Conservation (phyloP, 1,140 invertebrate genomes). For the Elymnias hypermnestra region DNA sequence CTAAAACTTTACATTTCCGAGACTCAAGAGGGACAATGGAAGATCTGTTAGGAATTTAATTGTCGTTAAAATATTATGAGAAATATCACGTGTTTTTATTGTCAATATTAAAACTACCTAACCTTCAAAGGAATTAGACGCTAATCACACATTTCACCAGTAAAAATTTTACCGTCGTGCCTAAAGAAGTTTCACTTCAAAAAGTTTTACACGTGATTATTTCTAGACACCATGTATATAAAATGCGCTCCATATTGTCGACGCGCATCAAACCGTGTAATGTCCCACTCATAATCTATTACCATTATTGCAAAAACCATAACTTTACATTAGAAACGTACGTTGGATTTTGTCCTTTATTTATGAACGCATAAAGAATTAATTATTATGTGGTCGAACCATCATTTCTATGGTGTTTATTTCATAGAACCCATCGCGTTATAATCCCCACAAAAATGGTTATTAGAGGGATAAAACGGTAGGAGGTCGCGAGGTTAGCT, state of each 20-base stretch:
- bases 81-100: too few relatives aligned
- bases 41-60: too few relatives aligned
- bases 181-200: too few relatives aligned
- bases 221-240: constrained; percentile 18
- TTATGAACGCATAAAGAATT: background rate
- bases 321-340: background rate
- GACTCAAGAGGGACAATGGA: too few relatives aligned
- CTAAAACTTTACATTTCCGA: too few relatives aligned
- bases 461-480: constrained; percentile 21
- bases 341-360: background rate
- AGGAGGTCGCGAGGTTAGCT: constrained; percentile 20
- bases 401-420: background rate
- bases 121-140: too few relatives aligned
- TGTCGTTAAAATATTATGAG: too few relatives aligned
- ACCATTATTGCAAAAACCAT: constrained; percentile 22
- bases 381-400: too few relatives aligned
- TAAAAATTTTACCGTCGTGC: too few relatives aligned
- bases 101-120: too few relatives aligned
- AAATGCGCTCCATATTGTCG: constrained; percentile 38
- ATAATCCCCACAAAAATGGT: constrained; percentile 15
- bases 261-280: constrained; percentile 45
- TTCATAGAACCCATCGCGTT: background rate
- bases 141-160: too few relatives aligned
- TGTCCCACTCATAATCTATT: constrained; percentile 35
- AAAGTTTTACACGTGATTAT: too few relatives aligned